A percentile compares a stretch with the other conserved stretches of the same genome.
phyloP scores from a whole-genome alignment of 1,140 invertebrate species.

The Pristionchus pacificus region DNA sequence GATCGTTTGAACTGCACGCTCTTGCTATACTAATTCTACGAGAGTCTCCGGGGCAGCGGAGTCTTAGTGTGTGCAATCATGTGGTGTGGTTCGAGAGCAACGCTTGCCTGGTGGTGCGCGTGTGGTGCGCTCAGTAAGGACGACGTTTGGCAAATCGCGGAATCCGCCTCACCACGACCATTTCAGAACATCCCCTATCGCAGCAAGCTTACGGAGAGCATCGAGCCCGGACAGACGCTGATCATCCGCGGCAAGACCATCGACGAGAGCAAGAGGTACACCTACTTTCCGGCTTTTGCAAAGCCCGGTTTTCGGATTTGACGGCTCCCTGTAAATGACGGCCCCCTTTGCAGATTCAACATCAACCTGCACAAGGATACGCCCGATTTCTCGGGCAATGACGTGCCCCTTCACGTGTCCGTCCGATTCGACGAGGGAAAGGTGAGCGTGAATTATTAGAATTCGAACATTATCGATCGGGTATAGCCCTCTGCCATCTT shows the following conservation, averaged over 20 bases:
- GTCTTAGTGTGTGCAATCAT: too few species aligned
- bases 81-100: too few species aligned
- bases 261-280: constrained; percentile 32
- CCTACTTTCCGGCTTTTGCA: too few species aligned
- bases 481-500: too few species aligned
- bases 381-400: constrained; percentile 35
- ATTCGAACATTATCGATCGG: neutral
- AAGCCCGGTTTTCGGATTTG: too few species aligned
- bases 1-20: constrained; percentile 7
- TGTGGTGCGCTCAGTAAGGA: neutral
- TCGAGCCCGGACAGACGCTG: constrained; percentile 37
- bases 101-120: neutral
- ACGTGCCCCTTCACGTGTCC: constrained; percentile 35
- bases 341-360: constrained; percentile 28
- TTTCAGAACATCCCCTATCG: constrained; percentile 38
- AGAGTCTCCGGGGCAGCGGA: neutral
- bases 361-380: constrained; percentile 34
- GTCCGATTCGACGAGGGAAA: constrained; percentile 38
- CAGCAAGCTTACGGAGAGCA: constrained; percentile 30
- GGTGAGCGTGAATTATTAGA: constrained; percentile 11
- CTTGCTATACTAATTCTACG: neutral
- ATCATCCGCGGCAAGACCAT: constrained; percentile 37
- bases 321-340: too few species aligned
- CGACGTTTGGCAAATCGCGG: neutral
- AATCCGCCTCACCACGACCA: neutral